Conservation (phyloP, 2,888 invertebrate species). For the Andrena bucephala region DNA sequence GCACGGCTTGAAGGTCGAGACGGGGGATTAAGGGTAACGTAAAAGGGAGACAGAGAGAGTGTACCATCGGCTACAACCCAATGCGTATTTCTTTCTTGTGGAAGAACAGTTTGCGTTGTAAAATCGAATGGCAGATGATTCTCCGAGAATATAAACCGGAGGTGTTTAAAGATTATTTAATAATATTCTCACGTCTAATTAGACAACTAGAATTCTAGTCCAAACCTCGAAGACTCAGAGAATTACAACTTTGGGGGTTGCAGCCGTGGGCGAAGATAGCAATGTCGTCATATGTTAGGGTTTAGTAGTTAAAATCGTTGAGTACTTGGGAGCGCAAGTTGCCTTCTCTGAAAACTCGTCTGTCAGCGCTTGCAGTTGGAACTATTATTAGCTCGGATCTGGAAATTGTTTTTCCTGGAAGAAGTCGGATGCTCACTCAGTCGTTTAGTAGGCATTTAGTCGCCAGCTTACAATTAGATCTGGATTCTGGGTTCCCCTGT, state of each 20-base stretch:
- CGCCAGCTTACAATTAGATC: not conserved
- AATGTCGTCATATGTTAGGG: not conserved
- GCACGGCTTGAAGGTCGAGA: slow-evolving; percentile 32
- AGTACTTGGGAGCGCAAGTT: not conserved
- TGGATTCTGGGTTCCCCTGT: not conserved
- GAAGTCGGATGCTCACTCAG: not conserved
- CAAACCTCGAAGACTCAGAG: not conserved
- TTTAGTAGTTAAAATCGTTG: not conserved
- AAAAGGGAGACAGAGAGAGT: not conserved
- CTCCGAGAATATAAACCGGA: not conserved
- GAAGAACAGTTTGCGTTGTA: too few species aligned
- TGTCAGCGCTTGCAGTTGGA: not conserved
- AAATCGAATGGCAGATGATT: too few species aligned
- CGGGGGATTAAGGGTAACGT: slow-evolving; percentile 26
- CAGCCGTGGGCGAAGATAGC: not conserved
- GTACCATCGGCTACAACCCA: not conserved
- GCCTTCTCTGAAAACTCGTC: not conserved
- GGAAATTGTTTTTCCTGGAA: not conserved
- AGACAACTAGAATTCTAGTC: not conserved
- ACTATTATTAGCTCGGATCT: not conserved
- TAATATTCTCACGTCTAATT: not conserved
- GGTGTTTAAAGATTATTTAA: not conserved
- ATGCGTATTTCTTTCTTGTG: not conserved
- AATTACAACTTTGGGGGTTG: not conserved
- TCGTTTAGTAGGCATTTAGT: not conserved